These are phyloP conservation scores for Ceyx cyanopectus DNA, from an alignment of 2,113 vertebrate species.

Conservation along the genomic window DNA sequence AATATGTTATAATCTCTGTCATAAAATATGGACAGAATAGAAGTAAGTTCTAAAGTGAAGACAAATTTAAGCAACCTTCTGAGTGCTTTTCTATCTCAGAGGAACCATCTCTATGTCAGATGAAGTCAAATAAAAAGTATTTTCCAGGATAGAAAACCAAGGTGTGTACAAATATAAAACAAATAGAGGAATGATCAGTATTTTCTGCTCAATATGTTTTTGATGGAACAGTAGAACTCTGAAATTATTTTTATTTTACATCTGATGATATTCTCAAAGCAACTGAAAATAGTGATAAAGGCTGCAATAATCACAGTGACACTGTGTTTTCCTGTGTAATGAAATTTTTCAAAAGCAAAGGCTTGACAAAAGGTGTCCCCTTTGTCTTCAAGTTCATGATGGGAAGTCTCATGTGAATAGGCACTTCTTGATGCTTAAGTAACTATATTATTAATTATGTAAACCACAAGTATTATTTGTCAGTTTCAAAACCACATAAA, in stretches of 20 bases:
- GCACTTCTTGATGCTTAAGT: background rate
- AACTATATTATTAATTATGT: background rate
- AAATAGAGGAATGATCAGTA: background rate
- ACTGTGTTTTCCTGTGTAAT: background rate
- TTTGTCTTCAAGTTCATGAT: background rate
- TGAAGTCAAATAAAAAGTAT: background rate
- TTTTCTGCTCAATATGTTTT: background rate
- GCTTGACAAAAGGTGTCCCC: background rate
- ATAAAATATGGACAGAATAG: background rate
- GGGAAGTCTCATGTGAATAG: background rate
- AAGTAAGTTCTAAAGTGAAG: background rate
- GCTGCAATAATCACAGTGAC: background rate
- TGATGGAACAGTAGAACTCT: background rate
- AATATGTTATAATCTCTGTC: background rate
- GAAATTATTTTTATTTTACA: conserved; percentile 1
- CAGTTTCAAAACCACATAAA: background rate
- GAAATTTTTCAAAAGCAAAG: background rate
- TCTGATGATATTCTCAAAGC: background rate
- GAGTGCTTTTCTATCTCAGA: background rate
- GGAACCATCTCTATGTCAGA: background rate
- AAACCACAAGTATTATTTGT: background rate
- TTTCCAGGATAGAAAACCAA: background rate
- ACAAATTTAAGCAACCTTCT: conserved; percentile 4
- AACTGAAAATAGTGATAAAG: background rate
- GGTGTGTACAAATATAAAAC: background rate